Conservation (phyloP, 2,797 vertebrate genomes). For the Okamejei kenojei region DNA sequence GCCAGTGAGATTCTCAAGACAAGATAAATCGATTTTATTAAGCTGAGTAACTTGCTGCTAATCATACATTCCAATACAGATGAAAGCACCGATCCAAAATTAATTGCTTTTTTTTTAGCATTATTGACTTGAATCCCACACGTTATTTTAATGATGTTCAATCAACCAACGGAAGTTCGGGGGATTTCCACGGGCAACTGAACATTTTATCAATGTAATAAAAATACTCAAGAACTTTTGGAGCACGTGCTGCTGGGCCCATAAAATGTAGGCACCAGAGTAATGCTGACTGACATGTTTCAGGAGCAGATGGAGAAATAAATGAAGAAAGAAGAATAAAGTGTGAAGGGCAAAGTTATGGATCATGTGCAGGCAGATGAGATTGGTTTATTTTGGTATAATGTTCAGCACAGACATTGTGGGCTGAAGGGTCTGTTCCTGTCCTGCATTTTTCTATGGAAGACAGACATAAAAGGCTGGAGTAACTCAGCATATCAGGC, state of each 20-base stretch:
- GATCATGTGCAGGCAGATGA: no score
- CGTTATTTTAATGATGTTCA: background rate
- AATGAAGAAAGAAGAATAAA: background rate
- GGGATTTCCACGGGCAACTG: background rate
- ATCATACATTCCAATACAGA: background rate
- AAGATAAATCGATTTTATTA: background rate
- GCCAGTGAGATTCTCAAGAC: background rate
- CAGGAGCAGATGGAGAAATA: background rate
- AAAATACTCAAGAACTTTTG: background rate
- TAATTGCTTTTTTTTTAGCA: background rate
- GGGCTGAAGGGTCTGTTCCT: no score
- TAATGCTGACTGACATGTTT: background rate
- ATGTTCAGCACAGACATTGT: no score
- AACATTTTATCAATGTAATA: background rate
- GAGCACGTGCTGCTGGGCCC: background rate
- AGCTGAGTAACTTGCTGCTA: background rate
- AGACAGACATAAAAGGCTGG: no score
- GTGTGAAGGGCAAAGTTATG: no score
- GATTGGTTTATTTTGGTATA: no score
- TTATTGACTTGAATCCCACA: background rate
- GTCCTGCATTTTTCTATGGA: no score
- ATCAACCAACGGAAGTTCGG: background rate
- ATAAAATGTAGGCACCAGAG: background rate
- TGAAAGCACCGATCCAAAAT: background rate
- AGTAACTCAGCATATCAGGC: no score